These are phyloP conservation scores for Heliconius himera DNA, from an alignment of 1,140 invertebrate species.

Conservation along the genomic window DNA sequence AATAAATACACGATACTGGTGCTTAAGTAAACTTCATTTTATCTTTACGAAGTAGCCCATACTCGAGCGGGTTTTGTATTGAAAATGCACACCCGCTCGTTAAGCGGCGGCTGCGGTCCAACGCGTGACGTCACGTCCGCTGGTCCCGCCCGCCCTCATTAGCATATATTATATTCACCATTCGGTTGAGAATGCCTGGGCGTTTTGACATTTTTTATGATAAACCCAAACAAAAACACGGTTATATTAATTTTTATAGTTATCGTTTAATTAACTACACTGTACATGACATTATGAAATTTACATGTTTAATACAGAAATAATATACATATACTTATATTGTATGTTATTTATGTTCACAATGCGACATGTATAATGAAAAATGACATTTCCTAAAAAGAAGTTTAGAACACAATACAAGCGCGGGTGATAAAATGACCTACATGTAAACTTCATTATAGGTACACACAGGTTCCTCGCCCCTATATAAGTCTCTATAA, in stretches of 20 bases:
- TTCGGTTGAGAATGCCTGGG: slow-evolving; percentile 68
- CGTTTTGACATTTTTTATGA: slow-evolving; percentile 45
- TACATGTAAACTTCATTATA: not conserved
- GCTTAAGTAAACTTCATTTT: slow-evolving; percentile 31
- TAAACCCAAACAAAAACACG: slow-evolving; percentile 24
- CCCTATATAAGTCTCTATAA: not conserved
- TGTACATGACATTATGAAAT: not conserved
- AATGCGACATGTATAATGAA: not conserved
- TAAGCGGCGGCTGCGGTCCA: slow-evolving; percentile 74
- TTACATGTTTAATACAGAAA: not conserved
- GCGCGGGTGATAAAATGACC: not conserved
- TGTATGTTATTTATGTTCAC: not conserved
- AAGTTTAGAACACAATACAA: not conserved
- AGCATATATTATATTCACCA: slow-evolving; percentile 80
- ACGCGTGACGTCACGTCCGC: slow-evolving; percentile 77
- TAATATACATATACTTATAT: not conserved
- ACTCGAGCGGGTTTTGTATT: slow-evolving; percentile 60
- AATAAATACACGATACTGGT: slow-evolving; percentile 1
- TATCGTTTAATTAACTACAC: not conserved
- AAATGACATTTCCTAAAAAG: not conserved
- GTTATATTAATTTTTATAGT: slow-evolving; percentile 12
- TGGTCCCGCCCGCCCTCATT: slow-evolving; percentile 72
- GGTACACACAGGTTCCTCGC: not conserved
- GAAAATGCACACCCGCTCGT: slow-evolving; percentile 79
- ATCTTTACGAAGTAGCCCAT: slow-evolving; percentile 32